Percentiles rank a stretch among this genome's conserved stretches.
These are phyloP conservation scores for Macaria liturata DNA, from an alignment of 2,888 invertebrate genomes.

Conservation along the genomic window DNA sequence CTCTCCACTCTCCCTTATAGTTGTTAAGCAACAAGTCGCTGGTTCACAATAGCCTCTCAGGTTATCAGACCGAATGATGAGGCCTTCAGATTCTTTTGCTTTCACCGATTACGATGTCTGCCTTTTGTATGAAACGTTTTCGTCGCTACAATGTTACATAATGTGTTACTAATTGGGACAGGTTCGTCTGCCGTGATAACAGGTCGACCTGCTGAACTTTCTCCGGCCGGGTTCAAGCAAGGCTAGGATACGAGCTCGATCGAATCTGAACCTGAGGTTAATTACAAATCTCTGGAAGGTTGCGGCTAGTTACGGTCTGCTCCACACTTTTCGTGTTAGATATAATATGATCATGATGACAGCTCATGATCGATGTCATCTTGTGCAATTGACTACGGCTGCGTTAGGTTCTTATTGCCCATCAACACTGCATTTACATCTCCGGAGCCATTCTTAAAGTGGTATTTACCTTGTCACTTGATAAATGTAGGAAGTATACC, in stretches of 20 bases:
- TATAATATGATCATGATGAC: constrained; percentile 29
- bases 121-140: constrained; percentile 58
- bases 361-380: constrained; percentile 39
- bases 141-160: constrained; percentile 55
- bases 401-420: constrained; percentile 30
- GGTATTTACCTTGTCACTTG: constrained; percentile 31
- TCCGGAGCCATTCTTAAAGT: constrained; percentile 28
- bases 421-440: constrained; percentile 35
- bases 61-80: constrained; percentile 80
- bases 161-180: constrained; percentile 52
- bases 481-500: constrained; percentile 35
- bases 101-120: constrained; percentile 72
- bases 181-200: constrained; percentile 43
- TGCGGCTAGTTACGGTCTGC: constrained; percentile 20
- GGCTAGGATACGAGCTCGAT: constrained; percentile 32
- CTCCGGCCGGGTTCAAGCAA: constrained; percentile 47
- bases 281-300: constrained; percentile 44
- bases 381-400: constrained; percentile 39
- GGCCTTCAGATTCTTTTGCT: constrained; percentile 70
- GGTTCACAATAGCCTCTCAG: constrained; percentile 70
- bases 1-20: constrained; percentile 67
- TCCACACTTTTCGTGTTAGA: constrained; percentile 21
- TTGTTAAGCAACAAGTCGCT: constrained; percentile 56
- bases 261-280: constrained; percentile 52
- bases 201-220: constrained; percentile 45